phyloP scores from a whole-genome alignment of 2,888 invertebrate genomes.

The Melanotus villosus region DNA sequence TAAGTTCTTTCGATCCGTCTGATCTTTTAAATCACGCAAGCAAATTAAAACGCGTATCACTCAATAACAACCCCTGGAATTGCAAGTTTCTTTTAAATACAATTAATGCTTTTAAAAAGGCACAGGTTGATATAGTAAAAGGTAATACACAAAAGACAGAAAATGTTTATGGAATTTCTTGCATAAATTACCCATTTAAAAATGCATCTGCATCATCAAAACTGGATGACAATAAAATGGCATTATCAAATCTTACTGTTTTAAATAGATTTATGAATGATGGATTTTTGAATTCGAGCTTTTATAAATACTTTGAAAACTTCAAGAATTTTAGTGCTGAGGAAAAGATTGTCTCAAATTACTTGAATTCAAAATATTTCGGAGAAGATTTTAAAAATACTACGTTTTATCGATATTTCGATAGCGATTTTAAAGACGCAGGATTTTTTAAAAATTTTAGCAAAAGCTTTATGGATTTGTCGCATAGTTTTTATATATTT shows the following conservation, averaged over 20 bases:
- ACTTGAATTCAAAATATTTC: not conserved
- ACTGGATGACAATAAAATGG: not conserved
- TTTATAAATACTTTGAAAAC: not conserved
- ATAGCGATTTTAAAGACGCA: not conserved
- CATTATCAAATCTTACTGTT: too few species aligned
- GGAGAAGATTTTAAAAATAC: constrained; percentile 1
- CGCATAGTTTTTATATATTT: not conserved
- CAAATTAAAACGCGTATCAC: not conserved
- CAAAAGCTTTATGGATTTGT: not conserved
- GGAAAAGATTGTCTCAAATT: not conserved
- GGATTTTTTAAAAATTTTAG: not conserved
- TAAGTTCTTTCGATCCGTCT: not conserved
- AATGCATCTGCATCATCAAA: not conserved
- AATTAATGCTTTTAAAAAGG: not conserved
- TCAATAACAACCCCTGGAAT: constrained; percentile 10
- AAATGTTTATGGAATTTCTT: constrained; percentile 28
- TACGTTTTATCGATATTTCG: not conserved
- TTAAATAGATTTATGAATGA: not conserved
- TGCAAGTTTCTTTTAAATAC: constrained; percentile 22
- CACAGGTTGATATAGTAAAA: not conserved
- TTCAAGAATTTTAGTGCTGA: not conserved
- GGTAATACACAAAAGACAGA: not conserved
- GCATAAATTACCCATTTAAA: not conserved
- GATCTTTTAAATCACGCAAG: not conserved
- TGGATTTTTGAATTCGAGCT: constrained; percentile 4